Base-by-base conservation (phyloP, 2,113 vertebrate genomes). In the Syngnathoides biaculeatus region DNA sequence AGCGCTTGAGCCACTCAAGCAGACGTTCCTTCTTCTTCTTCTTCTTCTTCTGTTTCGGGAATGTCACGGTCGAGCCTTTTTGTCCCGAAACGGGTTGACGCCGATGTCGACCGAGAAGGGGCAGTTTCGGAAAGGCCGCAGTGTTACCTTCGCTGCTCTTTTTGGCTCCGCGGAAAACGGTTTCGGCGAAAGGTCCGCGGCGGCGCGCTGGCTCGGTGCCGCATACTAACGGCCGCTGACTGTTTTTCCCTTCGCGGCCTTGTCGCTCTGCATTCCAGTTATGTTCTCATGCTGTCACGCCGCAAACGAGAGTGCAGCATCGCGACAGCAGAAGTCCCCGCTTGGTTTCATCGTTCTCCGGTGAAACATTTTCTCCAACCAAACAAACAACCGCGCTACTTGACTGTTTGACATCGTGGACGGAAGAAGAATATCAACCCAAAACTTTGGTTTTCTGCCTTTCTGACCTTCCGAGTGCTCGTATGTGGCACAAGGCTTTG, bases 161-260 rank as follows among this genome's bases (percentile, higher is more conserved):
- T 84, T 82, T 80, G 77, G 77, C 13, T 87, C 69, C 82, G 69
- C 66, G 64, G 56, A 64, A 63, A 64, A 70, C 75, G 61, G 71
- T 85, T 84, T 84, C 80, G 69, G 83, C 81, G 83, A 75, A 52
- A 73, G 78, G 84, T 86, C 87, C 85, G 84, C 79, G 79, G 67
- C 84, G 81, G 78, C 84, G 68, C 79, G 64, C 74, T 35, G 60
- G 71, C 43, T 85, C 77, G 79, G 80, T 50, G 62, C 83, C 78
- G 88, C 83, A 90, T 91, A 89, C 80, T 88, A 87, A 89, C 77
- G 82, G 73, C 77, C 76, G 79, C 64, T 40, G 24, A 47, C 74
- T 76, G 81, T 75, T 87, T 77, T 71, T 47, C 70, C 75, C 72
- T 42, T 43, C 61, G 69, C 79, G 60, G 71, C 59, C 68, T 74